A percentile compares a stretch with the other conserved stretches of the same genome.
phyloP scores from a whole-genome alignment of 2,797 vertebrate species.

The Meriones psammophilus region DNA sequence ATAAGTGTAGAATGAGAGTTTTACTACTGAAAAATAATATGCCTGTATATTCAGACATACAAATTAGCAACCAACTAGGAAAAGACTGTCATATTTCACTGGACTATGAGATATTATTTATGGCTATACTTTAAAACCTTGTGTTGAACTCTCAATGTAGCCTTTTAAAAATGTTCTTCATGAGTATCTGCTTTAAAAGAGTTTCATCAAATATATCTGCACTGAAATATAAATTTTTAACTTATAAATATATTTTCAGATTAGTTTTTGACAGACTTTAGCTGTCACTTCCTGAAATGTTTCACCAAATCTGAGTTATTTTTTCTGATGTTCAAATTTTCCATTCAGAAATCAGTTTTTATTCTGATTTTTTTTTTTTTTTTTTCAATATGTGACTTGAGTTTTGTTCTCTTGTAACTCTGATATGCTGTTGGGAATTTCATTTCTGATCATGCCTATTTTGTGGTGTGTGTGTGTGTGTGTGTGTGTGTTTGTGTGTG shows the following conservation, averaged over 20 bases:
- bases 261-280: neutral
- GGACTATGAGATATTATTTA: neutral
- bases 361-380: neutral
- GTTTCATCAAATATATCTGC: conserved; percentile 37
- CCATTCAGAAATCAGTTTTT: neutral
- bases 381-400: neutral
- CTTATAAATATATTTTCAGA: conserved; percentile 23
- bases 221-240: neutral
- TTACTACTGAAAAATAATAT: conserved; percentile 45
- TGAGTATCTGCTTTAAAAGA: conserved; percentile 20
- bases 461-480: neutral
- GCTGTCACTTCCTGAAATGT: neutral
- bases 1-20: conserved; percentile 46
- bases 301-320: conserved; percentile 55
- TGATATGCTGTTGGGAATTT: neutral
- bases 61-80: conserved; percentile 42
- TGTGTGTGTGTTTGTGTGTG: neutral
- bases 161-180: conserved; percentile 16
- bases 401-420: neutral
- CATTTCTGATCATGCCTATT: neutral
- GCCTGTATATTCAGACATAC: neutral
- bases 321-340: conserved; percentile 24
- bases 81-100: conserved; percentile 38
- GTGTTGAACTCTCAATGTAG: neutral
- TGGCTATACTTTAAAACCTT: conserved; percentile 15